Evolutionary conservation across 2,797 vertebrate species (phyloP).

Genomic region (Sparidentex hasta): DNA sequence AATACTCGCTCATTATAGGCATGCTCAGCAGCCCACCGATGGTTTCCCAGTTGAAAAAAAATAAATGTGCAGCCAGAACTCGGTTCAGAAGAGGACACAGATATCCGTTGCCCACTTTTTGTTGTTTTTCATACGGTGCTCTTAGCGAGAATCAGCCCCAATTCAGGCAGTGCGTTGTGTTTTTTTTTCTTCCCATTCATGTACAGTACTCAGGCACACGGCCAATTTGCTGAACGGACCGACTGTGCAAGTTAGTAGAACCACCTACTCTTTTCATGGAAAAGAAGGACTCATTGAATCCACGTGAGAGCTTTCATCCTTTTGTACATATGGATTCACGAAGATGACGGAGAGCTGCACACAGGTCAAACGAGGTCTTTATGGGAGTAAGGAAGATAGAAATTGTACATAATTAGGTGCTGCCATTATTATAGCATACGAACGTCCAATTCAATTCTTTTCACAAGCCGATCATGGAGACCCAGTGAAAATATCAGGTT

Average conservation of each 20-base stretch:
- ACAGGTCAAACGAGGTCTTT: neutral
- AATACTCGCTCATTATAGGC: constrained; percentile 1
- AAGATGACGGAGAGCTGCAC: neutral
- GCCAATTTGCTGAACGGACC: constrained; percentile 20
- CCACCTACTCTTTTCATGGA: constrained; percentile 28
- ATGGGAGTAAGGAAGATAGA: neutral
- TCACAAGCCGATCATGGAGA: neutral
- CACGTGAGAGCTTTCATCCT: constrained; percentile 24
- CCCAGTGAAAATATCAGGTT: neutral
- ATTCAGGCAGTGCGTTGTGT: constrained; percentile 25
- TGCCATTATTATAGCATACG: neutral
- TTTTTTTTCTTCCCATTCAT: constrained; percentile 19
- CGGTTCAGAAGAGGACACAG: constrained; percentile 29
- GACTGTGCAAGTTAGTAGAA: constrained; percentile 31
- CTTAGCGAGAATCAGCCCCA: constrained; percentile 22
- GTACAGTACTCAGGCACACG: constrained; percentile 12
- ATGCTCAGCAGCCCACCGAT: neutral
- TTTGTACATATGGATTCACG: constrained; percentile 17
- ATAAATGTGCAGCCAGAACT: constrained; percentile 13
- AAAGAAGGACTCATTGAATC: constrained; percentile 14
- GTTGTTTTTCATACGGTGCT: neutral
- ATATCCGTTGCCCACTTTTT: neutral
- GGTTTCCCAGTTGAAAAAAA: neutral
- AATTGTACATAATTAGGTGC: constrained; percentile 12
- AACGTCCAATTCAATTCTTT: neutral